phyloP scores from a whole-genome alignment of 1,140 invertebrate genomes.

The Rhynchophorus ferrugineus region DNA sequence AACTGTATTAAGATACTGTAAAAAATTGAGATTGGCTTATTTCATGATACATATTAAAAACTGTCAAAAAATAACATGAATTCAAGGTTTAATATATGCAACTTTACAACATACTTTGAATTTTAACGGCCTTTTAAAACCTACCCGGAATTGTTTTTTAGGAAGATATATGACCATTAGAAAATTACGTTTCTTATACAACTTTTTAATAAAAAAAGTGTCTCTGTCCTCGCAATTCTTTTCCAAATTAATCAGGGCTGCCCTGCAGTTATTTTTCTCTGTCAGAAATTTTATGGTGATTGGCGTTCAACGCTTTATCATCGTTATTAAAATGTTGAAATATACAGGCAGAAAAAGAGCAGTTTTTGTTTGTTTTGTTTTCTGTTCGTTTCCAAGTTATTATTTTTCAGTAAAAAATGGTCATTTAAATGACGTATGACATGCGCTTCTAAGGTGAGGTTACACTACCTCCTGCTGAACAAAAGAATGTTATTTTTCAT shows the following conservation, averaged over 20 bases:
- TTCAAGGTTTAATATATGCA: too few relatives aligned
- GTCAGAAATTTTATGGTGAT: constrained; percentile 11
- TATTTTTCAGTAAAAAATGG: not conserved
- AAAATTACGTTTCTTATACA: not conserved
- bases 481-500: too few relatives aligned
- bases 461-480: too few relatives aligned
- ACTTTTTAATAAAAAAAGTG: not conserved
- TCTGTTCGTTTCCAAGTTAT: not conserved
- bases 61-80: too few relatives aligned
- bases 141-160: too few relatives aligned
- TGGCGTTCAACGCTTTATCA: constrained; percentile 7
- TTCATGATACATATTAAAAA: too few relatives aligned
- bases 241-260: constrained; percentile 1
- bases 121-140: too few relatives aligned
- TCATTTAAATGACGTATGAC: not conserved
- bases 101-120: too few relatives aligned
- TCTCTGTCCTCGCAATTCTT: constrained; percentile 3
- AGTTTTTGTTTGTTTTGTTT: not conserved
- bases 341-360: not conserved
- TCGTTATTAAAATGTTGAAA: constrained; percentile 8
- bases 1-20: too few relatives aligned
- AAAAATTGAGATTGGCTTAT: too few relatives aligned
- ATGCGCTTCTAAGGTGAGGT: too few relatives aligned
- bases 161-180: not conserved
- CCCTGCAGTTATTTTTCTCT: constrained; percentile 3